phyloP scores from a whole-genome alignment of 2,888 invertebrate genomes.

The Agonopterix heracliana region DNA sequence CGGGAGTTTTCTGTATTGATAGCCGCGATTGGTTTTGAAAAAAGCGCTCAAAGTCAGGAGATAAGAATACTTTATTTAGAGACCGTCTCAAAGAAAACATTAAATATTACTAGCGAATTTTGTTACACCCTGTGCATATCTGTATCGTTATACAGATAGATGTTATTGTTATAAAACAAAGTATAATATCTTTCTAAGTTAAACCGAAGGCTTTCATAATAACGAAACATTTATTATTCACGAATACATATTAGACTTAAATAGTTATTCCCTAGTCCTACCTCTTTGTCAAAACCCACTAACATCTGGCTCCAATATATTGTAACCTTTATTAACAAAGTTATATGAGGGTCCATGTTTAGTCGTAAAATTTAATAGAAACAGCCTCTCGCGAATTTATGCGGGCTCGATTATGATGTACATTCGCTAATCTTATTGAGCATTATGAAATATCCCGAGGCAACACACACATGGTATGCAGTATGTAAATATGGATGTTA shows the following conservation, averaged over 20 bases:
- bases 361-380: slow-evolving; percentile 69
- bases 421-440: slow-evolving; percentile 38
- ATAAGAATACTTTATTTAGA: too few relatives aligned
- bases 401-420: slow-evolving; percentile 36
- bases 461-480: slow-evolving; percentile 25
- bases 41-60: too few relatives aligned
- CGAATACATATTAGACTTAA: slow-evolving; percentile 19
- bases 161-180: too few relatives aligned
- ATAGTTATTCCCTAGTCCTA: slow-evolving; percentile 15
- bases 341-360: slow-evolving; percentile 62
- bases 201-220: background rate
- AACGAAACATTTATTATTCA: slow-evolving; percentile 12
- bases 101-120: too few relatives aligned
- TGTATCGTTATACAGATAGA: too few relatives aligned
- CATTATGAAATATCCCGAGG: slow-evolving; percentile 25
- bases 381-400: slow-evolving; percentile 49
- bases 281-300: slow-evolving; percentile 32
- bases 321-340: slow-evolving; percentile 70
- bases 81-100: too few relatives aligned
- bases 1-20: too few relatives aligned
- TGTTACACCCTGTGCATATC: too few relatives aligned
- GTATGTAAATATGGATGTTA: slow-evolving; percentile 12
- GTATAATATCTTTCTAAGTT: too few relatives aligned
- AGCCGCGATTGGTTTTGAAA: too few relatives aligned
- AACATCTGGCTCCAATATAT: slow-evolving; percentile 53